phyloP scores from a whole-genome alignment of 1,140 invertebrate species.

The Drosophila burlai region DNA sequence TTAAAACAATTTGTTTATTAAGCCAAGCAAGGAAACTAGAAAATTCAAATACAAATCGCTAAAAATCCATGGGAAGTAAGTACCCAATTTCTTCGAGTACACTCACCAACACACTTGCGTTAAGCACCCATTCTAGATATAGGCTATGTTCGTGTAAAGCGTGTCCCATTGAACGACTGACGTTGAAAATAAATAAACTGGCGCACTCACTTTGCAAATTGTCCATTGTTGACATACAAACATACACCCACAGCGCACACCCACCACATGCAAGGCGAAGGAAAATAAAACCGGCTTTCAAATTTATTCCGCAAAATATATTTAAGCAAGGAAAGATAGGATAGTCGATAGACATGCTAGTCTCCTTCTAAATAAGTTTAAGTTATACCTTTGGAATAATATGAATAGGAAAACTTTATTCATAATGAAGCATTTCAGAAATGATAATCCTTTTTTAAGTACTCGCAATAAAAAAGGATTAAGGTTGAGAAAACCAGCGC shows the following conservation, averaged over 20 bases:
- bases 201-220: slow-evolving; percentile 65
- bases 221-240: slow-evolving; percentile 69
- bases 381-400: neutral
- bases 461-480: neutral
- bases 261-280: slow-evolving; percentile 22
- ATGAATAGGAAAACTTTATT: neutral
- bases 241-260: slow-evolving; percentile 16
- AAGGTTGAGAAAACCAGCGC: too few relatives aligned
- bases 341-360: slow-evolving; percentile 12
- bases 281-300: slow-evolving; percentile 56
- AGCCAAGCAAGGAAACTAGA: neutral
- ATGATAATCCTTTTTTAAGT: neutral
- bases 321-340: slow-evolving; percentile 34
- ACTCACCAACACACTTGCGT: neutral
- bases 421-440: too few relatives aligned
- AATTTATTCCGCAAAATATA: slow-evolving; percentile 55
- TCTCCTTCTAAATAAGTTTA: too few relatives aligned
- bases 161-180: slow-evolving; percentile 52
- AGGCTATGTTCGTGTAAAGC: slow-evolving; percentile 16
- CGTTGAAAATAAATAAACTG: slow-evolving; percentile 60
- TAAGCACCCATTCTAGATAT: slow-evolving; percentile 32
- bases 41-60: neutral
- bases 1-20: neutral
- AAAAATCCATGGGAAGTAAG: neutral
- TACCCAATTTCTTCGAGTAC: slow-evolving; percentile 6